A percentile compares a stretch with the other conserved stretches of the same genome.
These are phyloP conservation scores for Lophotis ruficrista DNA, from an alignment of 2,113 vertebrate species.

Conservation along the genomic window DNA sequence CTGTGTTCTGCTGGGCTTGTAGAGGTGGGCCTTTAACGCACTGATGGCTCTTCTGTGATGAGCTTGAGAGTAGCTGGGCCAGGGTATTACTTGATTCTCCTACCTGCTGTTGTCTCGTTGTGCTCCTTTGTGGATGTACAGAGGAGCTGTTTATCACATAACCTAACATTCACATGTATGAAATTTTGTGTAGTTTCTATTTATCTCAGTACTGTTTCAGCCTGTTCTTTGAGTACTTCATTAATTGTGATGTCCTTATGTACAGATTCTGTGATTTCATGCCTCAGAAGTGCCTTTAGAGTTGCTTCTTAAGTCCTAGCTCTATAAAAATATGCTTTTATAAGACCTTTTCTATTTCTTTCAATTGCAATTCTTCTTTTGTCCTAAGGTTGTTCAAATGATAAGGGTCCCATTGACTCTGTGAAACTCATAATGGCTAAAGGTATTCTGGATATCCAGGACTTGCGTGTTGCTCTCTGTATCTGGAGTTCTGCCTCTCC, in stretches of 20 bases:
- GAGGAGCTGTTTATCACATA: not conserved
- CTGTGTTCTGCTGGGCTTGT: too few species aligned
- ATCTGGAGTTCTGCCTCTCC: not conserved
- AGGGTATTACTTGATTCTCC: too few species aligned
- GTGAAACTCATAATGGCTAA: not conserved
- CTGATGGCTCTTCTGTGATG: too few species aligned
- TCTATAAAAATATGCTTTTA: not conserved
- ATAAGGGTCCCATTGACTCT: not conserved
- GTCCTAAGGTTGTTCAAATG: not conserved
- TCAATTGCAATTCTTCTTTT: not conserved
- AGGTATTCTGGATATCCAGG: not conserved
- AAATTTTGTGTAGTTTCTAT: not conserved
- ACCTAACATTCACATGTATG: not conserved
- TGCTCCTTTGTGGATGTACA: not conserved
- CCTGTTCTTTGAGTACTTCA: not conserved
- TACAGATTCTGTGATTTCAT: not conserved
- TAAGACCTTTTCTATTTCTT: not conserved
- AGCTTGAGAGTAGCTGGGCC: too few species aligned
- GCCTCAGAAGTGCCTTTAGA: not conserved
- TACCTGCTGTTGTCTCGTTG: not conserved
- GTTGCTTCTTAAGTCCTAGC: not conserved
- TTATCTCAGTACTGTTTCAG: not conserved
- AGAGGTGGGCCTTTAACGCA: too few species aligned
- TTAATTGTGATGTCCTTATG: rapidly evolving
- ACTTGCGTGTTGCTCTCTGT: not conserved